Evolutionary conservation across 2,797 vertebrate species (phyloP).

Genomic region (Eulemur mongoz): DNA sequence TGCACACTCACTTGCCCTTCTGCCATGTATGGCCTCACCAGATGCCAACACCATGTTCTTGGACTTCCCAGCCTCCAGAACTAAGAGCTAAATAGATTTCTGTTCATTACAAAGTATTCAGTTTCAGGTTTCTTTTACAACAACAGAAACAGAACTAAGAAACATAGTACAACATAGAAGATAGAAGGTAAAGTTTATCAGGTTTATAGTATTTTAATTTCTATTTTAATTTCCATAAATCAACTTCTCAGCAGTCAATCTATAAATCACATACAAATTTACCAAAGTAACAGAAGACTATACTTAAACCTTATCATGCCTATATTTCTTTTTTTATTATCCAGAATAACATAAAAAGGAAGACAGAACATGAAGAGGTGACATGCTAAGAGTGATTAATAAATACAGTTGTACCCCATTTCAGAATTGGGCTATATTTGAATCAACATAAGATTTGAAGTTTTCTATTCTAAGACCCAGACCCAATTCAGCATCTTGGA

Average conservation of each 20-base stretch:
- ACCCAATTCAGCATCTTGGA: neutral
- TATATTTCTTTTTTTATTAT: neutral
- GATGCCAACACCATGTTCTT: neutral
- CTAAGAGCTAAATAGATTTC: neutral
- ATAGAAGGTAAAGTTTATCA: neutral
- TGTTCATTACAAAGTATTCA: neutral
- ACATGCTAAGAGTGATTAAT: neutral
- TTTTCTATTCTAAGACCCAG: neutral
- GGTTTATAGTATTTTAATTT: neutral
- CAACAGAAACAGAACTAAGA: neutral
- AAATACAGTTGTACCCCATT: neutral
- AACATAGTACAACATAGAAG: neutral
- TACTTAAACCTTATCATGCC: neutral
- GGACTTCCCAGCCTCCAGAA: neutral
- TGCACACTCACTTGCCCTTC: neutral
- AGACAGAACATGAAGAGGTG: rapidly evolving
- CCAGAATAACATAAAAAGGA: neutral
- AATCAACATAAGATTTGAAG: neutral
- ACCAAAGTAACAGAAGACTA: neutral
- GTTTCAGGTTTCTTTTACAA: neutral
- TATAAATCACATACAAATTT: neutral
- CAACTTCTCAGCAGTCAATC: no score
- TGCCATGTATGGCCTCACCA: neutral
- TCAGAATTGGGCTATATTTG: neutral
- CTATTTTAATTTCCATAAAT: neutral